Conservation (phyloP, 2,888 invertebrate species). For the Aproaerema taeniolella region DNA sequence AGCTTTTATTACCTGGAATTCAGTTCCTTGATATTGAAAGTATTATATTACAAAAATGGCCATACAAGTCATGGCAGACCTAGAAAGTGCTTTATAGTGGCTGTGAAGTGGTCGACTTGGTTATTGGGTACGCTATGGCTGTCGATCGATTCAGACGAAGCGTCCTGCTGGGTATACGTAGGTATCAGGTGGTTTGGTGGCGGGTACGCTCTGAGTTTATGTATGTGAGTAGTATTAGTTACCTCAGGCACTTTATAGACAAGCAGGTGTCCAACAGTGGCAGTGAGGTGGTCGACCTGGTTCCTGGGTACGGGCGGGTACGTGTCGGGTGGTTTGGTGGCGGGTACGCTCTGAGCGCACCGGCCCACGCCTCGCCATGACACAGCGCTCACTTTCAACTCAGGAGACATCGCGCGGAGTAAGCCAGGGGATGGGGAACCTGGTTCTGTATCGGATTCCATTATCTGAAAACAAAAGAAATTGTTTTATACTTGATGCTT, state of each 20-base stretch:
- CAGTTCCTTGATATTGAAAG: too few relatives aligned
- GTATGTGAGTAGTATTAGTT: too few relatives aligned
- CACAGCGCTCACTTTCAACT: slow-evolving; percentile 81
- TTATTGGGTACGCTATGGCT: slow-evolving; percentile 89
- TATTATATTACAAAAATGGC: too few relatives aligned
- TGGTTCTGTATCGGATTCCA: slow-evolving; percentile 63
- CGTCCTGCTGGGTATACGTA: too few relatives aligned
- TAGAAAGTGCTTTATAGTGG: slow-evolving; percentile 88
- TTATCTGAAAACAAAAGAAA: slow-evolving; percentile 55
- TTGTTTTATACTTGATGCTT: too few relatives aligned
- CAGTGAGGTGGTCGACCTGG: slow-evolving; percentile 90
- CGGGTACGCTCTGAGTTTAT: slow-evolving; percentile 63
- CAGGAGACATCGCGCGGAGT: slow-evolving; percentile 79
- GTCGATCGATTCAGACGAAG: too few relatives aligned
- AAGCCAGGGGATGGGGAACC: slow-evolving; percentile 80
- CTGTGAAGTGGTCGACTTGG: slow-evolving; percentile 90
- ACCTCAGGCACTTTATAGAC: slow-evolving; percentile 89
- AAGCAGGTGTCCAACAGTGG: slow-evolving; percentile 88
- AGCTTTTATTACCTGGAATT: too few relatives aligned
- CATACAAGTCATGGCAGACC: too few relatives aligned
- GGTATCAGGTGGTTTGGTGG: slow-evolving; percentile 77
- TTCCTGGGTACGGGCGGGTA: slow-evolving; percentile 88
- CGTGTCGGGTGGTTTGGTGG: slow-evolving; percentile 77
- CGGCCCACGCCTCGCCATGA: slow-evolving; percentile 81
- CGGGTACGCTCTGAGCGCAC: slow-evolving; percentile 76